Evolutionary conservation across 1,140 invertebrate species (phyloP).

Genomic region (Megalonaias nervosa): DNA sequence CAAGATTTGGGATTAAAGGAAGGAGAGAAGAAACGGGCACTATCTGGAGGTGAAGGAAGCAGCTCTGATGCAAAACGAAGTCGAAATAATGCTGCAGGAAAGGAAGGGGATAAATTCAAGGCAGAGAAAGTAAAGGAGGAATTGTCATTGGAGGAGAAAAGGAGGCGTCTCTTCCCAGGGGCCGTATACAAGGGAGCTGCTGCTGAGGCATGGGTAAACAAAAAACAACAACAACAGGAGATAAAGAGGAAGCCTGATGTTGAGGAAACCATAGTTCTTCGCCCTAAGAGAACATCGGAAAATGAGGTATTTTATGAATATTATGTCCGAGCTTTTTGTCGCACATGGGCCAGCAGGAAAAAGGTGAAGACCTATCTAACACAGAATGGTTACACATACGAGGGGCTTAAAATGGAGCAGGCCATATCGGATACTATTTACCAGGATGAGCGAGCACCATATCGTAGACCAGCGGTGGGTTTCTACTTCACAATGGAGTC

Average conservation of each 20-base stretch:
- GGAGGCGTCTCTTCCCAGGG: too few species aligned
- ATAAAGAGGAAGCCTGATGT: constrained; percentile 10
- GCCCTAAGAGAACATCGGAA: constrained; percentile 10
- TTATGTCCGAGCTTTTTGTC: constrained; percentile 32
- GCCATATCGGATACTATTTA: constrained; percentile 22
- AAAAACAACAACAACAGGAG: too few species aligned
- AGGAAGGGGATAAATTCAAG: too few species aligned
- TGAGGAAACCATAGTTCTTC: constrained; percentile 5
- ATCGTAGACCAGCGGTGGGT: constrained; percentile 20
- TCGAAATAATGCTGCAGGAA: too few species aligned
- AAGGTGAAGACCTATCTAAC: constrained; percentile 31
- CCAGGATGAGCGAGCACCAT: constrained; percentile 31
- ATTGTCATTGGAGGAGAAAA: too few species aligned
- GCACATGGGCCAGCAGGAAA: constrained; percentile 37
- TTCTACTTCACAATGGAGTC: constrained; percentile 32
- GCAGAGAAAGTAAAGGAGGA: too few species aligned
- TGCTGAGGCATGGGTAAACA: too few species aligned
- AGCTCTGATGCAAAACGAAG: too few species aligned
- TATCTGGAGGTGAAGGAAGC: too few species aligned
- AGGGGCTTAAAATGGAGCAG: constrained; percentile 28
- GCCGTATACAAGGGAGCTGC: too few species aligned
- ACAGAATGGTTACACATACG: constrained; percentile 22
- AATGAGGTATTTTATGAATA: constrained; percentile 21
- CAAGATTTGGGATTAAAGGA: too few species aligned
- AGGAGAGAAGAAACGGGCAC: too few species aligned